Evolutionary conservation across 2,797 vertebrate species (phyloP).

Genomic region (Sciurus vulgaris): DNA sequence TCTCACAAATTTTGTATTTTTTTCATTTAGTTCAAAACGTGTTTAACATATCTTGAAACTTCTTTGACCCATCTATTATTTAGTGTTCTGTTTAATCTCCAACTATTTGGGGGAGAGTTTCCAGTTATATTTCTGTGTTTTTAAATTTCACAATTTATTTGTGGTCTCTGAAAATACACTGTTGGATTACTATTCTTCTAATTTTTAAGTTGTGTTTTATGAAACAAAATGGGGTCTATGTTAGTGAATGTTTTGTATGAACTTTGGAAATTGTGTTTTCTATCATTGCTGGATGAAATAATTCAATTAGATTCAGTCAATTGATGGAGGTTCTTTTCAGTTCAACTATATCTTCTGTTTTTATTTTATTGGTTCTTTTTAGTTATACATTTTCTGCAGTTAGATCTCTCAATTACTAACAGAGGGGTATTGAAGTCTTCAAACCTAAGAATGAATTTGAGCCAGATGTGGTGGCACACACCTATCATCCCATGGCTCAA

Average conservation of each 20-base stretch:
- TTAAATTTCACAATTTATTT: background rate
- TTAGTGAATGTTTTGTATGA: background rate
- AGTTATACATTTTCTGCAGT: background rate
- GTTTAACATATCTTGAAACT: slow-evolving; percentile 4
- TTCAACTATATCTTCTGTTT: background rate
- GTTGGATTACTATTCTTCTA: slow-evolving; percentile 1
- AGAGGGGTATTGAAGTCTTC: background rate
- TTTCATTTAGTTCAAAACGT: slow-evolving; percentile 44
- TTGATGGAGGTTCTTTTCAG: background rate
- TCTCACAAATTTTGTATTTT: slow-evolving; percentile 32
- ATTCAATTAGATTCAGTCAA: background rate
- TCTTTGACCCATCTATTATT: slow-evolving; percentile 9
- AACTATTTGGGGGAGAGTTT: slow-evolving; percentile 1
- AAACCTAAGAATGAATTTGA: background rate
- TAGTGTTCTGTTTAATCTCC: slow-evolving; percentile 5
- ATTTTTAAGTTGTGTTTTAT: background rate
- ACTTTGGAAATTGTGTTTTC: too few relatives aligned
- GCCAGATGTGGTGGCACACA: background rate
- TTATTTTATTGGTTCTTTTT: too few relatives aligned
- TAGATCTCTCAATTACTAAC: background rate
- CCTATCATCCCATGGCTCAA: too few relatives aligned
- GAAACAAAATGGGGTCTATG: background rate
- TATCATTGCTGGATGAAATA: background rate
- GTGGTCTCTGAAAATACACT: background rate
- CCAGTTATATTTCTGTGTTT: slow-evolving; percentile 19